These are phyloP conservation scores for Cataglyphis rosenhaueri DNA, from an alignment of 2,888 invertebrate genomes.

Conservation along the genomic window DNA sequence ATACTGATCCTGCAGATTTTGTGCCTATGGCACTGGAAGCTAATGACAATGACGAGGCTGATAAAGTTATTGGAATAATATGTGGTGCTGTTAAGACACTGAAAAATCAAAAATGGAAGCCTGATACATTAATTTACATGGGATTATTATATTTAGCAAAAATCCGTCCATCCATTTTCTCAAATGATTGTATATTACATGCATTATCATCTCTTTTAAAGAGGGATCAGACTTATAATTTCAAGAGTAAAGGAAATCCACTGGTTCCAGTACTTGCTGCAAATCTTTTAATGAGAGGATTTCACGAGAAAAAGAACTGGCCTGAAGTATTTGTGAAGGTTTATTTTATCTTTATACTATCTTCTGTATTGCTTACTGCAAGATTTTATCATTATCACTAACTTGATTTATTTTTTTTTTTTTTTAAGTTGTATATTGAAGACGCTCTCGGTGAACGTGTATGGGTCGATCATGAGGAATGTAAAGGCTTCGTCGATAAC, in stretches of 20 bases:
- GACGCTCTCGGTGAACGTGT: slow-evolving; percentile 97
- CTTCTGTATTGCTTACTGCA: background rate
- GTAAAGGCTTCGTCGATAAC: slow-evolving; percentile 96
- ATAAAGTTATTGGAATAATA: slow-evolving; percentile 92
- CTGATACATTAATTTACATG: slow-evolving; percentile 91
- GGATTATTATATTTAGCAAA: slow-evolving; percentile 93
- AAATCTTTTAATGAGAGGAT: slow-evolving; percentile 93
- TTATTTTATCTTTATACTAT: background rate
- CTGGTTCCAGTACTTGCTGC: slow-evolving; percentile 93
- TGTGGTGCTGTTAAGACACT: slow-evolving; percentile 95
- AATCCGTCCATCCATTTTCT: slow-evolving; percentile 91
- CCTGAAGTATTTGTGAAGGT: slow-evolving; percentile 97
- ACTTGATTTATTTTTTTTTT: slow-evolving; percentile 25
- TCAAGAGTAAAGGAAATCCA: slow-evolving; percentile 93
- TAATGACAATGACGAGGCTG: slow-evolving; percentile 92
- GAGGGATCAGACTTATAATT: slow-evolving; percentile 89
- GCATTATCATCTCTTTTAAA: slow-evolving; percentile 93
- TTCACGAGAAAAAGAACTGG: slow-evolving; percentile 94
- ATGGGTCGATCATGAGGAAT: slow-evolving; percentile 97
- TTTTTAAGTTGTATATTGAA: slow-evolving; percentile 93
- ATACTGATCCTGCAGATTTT: slow-evolving; percentile 93
- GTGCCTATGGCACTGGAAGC: slow-evolving; percentile 92
- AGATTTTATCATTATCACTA: slow-evolving; percentile 22
- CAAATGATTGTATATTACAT: slow-evolving; percentile 91
- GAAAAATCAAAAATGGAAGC: slow-evolving; percentile 92